These are phyloP conservation scores for Dipodomys spectabilis DNA, from an alignment of 2,113 vertebrate genomes.

Conservation along the genomic window DNA sequence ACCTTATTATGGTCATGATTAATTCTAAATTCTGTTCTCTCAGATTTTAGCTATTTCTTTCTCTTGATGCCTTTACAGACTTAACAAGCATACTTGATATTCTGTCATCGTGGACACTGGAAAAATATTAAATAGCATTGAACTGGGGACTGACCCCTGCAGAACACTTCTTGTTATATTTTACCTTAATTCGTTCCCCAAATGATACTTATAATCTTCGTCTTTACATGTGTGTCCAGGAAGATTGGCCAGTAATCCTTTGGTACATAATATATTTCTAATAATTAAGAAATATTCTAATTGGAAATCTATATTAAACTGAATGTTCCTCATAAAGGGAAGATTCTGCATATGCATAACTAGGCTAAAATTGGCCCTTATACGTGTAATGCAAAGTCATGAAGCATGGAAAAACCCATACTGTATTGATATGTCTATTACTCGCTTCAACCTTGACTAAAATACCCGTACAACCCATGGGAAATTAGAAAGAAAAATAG, in stretches of 20 bases:
- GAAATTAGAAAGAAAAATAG: conserved; percentile 82
- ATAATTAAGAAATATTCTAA: conserved; percentile 84
- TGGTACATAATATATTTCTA: conserved; percentile 69
- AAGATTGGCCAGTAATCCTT: conserved; percentile 59
- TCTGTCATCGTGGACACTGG: conserved; percentile 65
- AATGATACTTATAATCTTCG: conserved; percentile 78
- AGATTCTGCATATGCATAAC: conserved; percentile 71
- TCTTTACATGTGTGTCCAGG: conserved; percentile 73
- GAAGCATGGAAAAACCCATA: conserved; percentile 71
- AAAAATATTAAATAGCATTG: conserved; percentile 67
- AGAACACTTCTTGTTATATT: conserved; percentile 71
- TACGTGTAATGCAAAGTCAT: conserved; percentile 65
- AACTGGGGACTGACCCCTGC: conserved; percentile 68
- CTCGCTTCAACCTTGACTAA: conserved; percentile 73
- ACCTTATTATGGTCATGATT: conserved; percentile 48
- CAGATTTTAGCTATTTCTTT: conserved; percentile 61
- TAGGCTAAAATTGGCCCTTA: conserved; percentile 79
- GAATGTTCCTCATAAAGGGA: conserved; percentile 64
- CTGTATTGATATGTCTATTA: conserved; percentile 54
- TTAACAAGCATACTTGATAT: conserved; percentile 74
- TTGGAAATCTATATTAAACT: conserved; percentile 78
- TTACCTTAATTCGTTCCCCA: conserved; percentile 74
- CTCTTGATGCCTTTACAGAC: conserved; percentile 63
- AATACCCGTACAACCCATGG: conserved; percentile 62
- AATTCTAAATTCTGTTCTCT: conserved; percentile 65